phyloP scores from a whole-genome alignment of 2,113 vertebrate species.

The Candoia aspera region DNA sequence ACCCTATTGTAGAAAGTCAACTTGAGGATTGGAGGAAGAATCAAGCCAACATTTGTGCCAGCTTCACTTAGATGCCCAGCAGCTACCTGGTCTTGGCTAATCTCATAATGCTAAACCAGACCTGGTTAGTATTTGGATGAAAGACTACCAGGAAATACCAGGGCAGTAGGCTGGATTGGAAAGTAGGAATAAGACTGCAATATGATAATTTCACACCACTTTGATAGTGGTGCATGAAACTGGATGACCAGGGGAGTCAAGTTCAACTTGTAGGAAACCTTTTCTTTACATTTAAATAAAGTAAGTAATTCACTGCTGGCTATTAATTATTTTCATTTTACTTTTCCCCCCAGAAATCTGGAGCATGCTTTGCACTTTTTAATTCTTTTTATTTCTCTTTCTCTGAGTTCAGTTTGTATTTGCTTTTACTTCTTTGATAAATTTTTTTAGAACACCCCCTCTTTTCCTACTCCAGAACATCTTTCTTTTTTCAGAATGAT shows the following conservation, averaged over 20 bases:
- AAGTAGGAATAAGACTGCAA: not conserved
- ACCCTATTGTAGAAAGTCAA: not conserved
- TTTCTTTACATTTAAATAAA: not conserved
- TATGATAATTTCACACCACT: not conserved
- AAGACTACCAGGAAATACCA: not conserved
- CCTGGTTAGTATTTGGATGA: not conserved
- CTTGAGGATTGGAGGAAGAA: not conserved
- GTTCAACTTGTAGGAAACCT: not conserved
- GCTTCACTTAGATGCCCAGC: not conserved
- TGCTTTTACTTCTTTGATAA: not conserved
- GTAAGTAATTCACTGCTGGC: not conserved
- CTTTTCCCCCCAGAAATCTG: not conserved
- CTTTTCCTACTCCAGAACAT: not conserved
- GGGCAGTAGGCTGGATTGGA: not conserved
- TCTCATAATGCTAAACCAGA: not conserved
- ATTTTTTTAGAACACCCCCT: not conserved
- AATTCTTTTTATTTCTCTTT: not conserved
- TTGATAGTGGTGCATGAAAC: not conserved
- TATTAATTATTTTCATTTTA: not conserved
- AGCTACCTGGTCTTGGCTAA: not conserved
- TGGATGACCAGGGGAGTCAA: not conserved
- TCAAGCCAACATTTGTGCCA: not conserved
- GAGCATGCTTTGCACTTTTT: not conserved
- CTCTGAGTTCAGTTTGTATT: not conserved
- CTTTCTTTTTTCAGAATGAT: no score